Conservation (phyloP, 2,888 invertebrate species). For the Ecliptopera silaceata region DNA sequence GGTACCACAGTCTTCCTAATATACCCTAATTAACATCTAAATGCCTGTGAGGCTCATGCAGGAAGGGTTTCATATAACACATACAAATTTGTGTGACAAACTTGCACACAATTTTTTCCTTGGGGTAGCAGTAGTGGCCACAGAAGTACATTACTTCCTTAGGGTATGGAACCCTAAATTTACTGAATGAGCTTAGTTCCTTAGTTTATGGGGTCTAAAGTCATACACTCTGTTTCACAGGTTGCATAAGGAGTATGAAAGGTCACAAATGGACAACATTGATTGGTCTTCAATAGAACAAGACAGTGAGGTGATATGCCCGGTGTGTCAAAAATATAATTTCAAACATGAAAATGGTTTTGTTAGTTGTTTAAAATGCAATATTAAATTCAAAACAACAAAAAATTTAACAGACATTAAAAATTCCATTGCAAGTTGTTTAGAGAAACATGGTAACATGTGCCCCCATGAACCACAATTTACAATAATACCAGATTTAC, state of each 20-base stretch:
- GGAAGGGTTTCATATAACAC: too few species aligned
- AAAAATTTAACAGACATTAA: conserved; percentile 57
- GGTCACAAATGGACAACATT: conserved; percentile 59
- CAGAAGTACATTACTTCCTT: too few species aligned
- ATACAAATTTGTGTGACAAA: too few species aligned
- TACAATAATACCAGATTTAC: conserved; percentile 53
- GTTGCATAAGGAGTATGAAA: conserved; percentile 72
- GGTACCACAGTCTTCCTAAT: too few species aligned
- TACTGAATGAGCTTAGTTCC: too few species aligned
- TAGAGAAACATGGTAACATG: conserved; percentile 58
- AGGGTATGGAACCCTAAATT: too few species aligned
- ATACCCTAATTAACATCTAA: too few species aligned
- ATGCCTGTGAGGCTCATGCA: too few species aligned
- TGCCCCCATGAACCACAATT: conserved; percentile 62
- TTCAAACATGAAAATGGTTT: conserved; percentile 45
- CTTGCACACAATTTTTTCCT: too few species aligned
- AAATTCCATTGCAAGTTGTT: conserved; percentile 46
- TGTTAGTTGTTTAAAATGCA: conserved; percentile 64
- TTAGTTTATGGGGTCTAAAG: too few species aligned
- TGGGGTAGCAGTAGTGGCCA: too few species aligned
- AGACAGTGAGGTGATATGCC: conserved; percentile 74
- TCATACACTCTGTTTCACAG: conserved; percentile 52
- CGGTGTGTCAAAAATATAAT: conserved; percentile 75
- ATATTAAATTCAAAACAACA: conserved; percentile 51
- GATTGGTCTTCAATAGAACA: conserved; percentile 69